Conservation (phyloP, 1,140 invertebrate species). For the fruit fly (Drosophila melanogaster) region Release_6_plus_ISO1_MT NT_033779.5:6034501-6035000, state of each 20-base stretch:
- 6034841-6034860: conserved; percentile 8
- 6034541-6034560: conserved; percentile 54
- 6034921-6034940: conserved; percentile 72
- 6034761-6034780: background rate
- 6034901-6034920: conserved; percentile 82
- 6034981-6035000: conserved; percentile 92
- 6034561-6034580: conserved; percentile 66
- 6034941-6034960: conserved; percentile 70
- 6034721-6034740: too few relatives aligned
- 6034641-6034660: too few relatives aligned
- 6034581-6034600: conserved; percentile 62
- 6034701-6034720: too few relatives aligned
- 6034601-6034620: conserved; percentile 6
- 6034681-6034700: too few relatives aligned
- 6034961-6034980: conserved; percentile 76
- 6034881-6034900: conserved; percentile 52
- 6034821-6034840: conserved; percentile 14
- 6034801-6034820: background rate
- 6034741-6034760: too few relatives aligned
- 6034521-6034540: conserved; percentile 13
- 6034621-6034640: too few relatives aligned
- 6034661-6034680: too few relatives aligned
- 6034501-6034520: background rate
- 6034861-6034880: conserved; percentile 9
- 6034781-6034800: too few relatives aligned